Evolutionary conservation across 2,113 vertebrate genomes (phyloP).

Genomic region (Chrysemys picta): DNA sequence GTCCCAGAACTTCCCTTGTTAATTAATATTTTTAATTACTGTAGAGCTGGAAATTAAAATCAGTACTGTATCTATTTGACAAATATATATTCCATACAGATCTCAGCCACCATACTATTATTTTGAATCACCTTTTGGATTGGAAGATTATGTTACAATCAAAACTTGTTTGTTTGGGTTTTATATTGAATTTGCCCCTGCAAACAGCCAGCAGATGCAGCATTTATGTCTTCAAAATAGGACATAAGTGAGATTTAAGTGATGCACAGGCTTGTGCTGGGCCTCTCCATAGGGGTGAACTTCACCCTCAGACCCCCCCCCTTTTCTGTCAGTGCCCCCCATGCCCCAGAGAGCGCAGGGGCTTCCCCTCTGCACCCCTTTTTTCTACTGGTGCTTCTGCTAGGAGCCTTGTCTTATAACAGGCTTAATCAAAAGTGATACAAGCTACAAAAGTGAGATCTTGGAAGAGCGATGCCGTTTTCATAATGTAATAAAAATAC

Average conservation of each 20-base stretch:
- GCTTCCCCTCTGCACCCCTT: no score
- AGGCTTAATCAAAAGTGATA: no score
- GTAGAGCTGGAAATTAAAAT: background rate
- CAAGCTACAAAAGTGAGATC: no score
- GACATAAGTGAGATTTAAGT: background rate
- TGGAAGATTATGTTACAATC: background rate
- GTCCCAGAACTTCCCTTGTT: background rate
- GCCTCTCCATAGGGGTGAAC: accelerated
- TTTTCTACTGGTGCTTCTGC: no score
- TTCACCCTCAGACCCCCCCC: background rate
- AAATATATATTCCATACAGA: background rate
- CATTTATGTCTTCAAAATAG: accelerated
- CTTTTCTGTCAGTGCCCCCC: no score
- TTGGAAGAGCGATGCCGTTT: no score
- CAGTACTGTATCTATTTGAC: background rate
- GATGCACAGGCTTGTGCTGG: accelerated
- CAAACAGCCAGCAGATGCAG: background rate
- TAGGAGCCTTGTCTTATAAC: no score
- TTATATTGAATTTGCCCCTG: background rate
- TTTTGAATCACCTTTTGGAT: accelerated
- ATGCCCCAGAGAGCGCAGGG: no score
- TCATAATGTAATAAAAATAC: no score
- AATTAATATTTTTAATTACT: background rate
- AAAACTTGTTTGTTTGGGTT: background rate
- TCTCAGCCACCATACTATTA: accelerated